These are phyloP conservation scores for Alauda arvensis DNA, from an alignment of 2,797 vertebrate species.

Conservation along the genomic window DNA sequence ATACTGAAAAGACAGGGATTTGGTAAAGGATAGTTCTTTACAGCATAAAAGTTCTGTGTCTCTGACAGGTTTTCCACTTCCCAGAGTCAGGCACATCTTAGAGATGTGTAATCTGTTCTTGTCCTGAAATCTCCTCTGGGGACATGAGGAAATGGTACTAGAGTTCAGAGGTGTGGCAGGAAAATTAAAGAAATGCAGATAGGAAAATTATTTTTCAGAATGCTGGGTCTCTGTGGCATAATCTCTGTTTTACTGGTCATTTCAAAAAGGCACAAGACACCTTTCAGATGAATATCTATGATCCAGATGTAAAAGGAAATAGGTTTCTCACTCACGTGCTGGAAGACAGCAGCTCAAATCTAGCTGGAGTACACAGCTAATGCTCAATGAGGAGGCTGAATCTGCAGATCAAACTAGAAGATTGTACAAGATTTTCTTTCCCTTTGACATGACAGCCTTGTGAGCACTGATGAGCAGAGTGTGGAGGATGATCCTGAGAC, in stretches of 20 bases:
- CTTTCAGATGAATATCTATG: neutral
- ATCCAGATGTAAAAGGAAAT: neutral
- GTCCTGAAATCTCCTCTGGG: neutral
- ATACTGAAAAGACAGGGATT: neutral
- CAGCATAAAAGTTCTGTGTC: neutral
- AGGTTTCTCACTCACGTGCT: neutral
- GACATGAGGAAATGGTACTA: neutral
- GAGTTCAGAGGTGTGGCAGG: neutral
- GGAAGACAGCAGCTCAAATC: neutral
- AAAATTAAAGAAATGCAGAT: conserved; percentile 31
- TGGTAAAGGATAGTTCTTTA: neutral
- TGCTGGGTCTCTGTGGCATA: neutral
- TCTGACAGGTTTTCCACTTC: neutral
- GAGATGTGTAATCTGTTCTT: neutral
- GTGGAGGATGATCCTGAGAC: neutral
- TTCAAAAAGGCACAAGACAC: neutral
- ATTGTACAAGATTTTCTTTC: neutral
- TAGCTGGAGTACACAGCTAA: neutral
- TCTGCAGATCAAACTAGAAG: neutral
- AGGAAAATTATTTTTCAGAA: neutral
- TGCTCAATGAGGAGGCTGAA: neutral
- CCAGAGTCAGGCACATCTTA: neutral
- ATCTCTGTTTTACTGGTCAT: neutral
- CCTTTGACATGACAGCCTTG: neutral
- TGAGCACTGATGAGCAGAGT: neutral